phyloP scores from a whole-genome alignment of 2,113 vertebrate species.

The Corythornis cristatus region DNA sequence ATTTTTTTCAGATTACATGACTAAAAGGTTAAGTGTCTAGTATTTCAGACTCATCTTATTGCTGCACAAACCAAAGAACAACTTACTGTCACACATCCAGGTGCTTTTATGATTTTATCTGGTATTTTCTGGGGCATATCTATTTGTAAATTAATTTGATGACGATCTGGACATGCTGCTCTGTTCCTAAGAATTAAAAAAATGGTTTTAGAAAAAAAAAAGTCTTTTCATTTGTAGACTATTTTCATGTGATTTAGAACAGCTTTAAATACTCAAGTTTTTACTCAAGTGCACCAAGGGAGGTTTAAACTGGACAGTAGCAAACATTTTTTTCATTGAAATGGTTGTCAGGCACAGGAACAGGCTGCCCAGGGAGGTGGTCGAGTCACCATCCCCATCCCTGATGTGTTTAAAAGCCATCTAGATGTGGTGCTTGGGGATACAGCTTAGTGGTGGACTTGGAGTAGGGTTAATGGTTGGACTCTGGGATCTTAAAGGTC shows the following conservation, averaged over 20 bases:
- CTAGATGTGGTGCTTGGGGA: too few relatives aligned
- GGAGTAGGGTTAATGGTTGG: too few relatives aligned
- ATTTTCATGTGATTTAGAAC: neutral
- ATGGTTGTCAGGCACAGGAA: too few relatives aligned
- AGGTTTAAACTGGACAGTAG: too few relatives aligned
- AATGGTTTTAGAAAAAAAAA: neutral
- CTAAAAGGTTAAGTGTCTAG: neutral
- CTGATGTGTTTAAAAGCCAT: too few relatives aligned
- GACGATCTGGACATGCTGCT: constrained; percentile 72
- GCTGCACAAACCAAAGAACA: neutral
- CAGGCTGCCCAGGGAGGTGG: too few relatives aligned
- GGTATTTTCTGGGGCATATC: constrained; percentile 56
- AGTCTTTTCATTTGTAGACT: neutral
- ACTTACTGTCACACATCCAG: constrained; percentile 72
- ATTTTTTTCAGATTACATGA: too few relatives aligned
- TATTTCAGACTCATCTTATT: neutral
- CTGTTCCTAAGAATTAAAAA: constrained; percentile 41
- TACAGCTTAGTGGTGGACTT: too few relatives aligned
- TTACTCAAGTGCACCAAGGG: too few relatives aligned
- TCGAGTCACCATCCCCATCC: too few relatives aligned
- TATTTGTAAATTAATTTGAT: constrained; percentile 60
- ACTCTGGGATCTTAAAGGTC: too few relatives aligned
- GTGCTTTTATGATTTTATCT: neutral
- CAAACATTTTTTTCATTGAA: too few relatives aligned
- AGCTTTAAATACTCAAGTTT: neutral